Evolutionary conservation across 2,113 vertebrate species (phyloP).

Genomic region (Colius striatus): DNA sequence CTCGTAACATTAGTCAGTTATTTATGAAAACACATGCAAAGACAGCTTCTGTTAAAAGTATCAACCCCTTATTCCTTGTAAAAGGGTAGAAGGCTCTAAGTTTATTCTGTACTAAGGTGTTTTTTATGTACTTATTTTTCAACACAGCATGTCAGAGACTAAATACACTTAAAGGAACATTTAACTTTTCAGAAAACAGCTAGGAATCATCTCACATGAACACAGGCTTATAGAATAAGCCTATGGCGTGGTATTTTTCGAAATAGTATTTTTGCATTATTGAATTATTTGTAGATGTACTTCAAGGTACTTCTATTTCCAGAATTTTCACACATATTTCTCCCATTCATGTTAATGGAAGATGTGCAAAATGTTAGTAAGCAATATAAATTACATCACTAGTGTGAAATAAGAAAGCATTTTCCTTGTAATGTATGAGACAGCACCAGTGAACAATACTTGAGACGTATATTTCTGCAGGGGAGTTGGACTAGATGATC

Average conservation of each 20-base stretch:
- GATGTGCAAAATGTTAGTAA: neutral
- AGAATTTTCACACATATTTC: neutral
- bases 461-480: neutral
- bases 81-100: neutral
- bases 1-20: neutral
- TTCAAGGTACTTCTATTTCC: neutral
- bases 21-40: neutral
- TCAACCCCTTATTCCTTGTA: neutral
- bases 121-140: neutral
- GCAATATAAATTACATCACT: neutral
- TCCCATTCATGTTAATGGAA: neutral
- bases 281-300: neutral
- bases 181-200: neutral
- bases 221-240: neutral
- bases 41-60: neutral
- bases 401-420: neutral
- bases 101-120: neutral
- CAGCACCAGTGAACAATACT: fast-evolving
- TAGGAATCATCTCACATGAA: neutral
- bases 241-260: neutral
- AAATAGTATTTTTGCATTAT: neutral
- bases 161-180: neutral
- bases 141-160: neutral
- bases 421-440: neutral
- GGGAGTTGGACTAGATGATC: too few species aligned